A percentile compares a stretch with the other conserved stretches of the same genome.
phyloP scores from a whole-genome alignment of 2,113 vertebrate genomes.

The Heterotilapia buettikoferi region DNA sequence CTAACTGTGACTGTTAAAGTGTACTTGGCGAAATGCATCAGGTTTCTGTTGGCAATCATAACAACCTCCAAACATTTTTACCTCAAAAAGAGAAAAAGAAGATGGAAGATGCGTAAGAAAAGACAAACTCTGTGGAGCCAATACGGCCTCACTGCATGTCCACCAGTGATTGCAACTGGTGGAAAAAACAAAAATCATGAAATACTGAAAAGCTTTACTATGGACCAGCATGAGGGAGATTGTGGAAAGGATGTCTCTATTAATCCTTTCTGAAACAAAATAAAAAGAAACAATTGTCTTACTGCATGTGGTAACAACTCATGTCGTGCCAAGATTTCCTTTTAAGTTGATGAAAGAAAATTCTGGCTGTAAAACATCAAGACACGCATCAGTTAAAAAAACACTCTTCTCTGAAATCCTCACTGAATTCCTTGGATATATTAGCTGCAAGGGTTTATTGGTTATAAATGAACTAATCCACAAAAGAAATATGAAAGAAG shows the following conservation, averaged over 20 bases:
- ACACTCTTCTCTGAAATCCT: not conserved
- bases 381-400: not conserved
- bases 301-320: not conserved
- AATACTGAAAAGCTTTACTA: not conserved
- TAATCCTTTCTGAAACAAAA: not conserved
- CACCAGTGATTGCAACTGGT: not conserved
- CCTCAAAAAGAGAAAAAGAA: not conserved
- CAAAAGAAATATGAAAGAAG: not conserved
- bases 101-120: not conserved
- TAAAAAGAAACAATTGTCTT: not conserved
- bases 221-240: not conserved
- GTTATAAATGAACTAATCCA: not conserved
- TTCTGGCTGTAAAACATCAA: not conserved
- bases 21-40: not conserved
- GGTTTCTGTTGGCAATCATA: not conserved
- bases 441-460: not conserved
- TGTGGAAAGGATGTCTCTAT: not conserved
- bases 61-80: not conserved
- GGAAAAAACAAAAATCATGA: not conserved
- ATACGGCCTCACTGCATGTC: not conserved
- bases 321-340: not conserved
- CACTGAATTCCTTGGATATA: not conserved
- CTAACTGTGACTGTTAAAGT: not conserved
- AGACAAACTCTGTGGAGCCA: not conserved
- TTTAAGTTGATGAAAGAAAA: slow-evolving; percentile 32